A percentile compares a stretch with the other conserved stretches of the same genome.
These are phyloP conservation scores for Caligus rogercresseyi DNA, from an alignment of 1,140 invertebrate species.

Conservation along the genomic window DNA sequence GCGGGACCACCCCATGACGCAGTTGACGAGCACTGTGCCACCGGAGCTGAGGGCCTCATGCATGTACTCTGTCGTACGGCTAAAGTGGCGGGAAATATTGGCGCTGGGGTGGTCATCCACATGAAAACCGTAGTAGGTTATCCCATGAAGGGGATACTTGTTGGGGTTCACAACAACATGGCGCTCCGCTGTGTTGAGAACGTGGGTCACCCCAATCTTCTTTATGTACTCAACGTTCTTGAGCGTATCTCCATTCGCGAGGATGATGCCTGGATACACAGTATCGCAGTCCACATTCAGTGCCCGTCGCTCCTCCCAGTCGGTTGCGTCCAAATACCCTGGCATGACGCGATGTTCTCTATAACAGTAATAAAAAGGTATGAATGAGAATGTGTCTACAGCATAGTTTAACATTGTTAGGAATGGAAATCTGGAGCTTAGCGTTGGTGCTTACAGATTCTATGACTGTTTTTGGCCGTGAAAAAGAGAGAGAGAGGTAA, in stretches of 20 bases:
- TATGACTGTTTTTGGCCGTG: no score
- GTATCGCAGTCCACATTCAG: conserved; percentile 17
- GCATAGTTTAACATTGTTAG: no score
- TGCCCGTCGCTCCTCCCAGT: conserved; percentile 12
- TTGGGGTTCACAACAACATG: conserved; percentile 15
- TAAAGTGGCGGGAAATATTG: conserved; percentile 17
- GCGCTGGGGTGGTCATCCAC: conserved; percentile 14
- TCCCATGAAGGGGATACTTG: conserved; percentile 14
- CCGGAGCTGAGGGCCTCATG: conserved; percentile 3
- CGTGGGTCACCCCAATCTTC: conserved; percentile 15
- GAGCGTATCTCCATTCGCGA: conserved; percentile 16
- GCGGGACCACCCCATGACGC: conserved; percentile 19
- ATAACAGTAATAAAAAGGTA: not conserved
- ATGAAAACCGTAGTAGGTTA: conserved; percentile 19
- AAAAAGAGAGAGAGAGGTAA: no score
- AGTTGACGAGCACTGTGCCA: conserved; percentile 15
- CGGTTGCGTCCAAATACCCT: conserved; percentile 2
- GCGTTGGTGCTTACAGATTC: no score
- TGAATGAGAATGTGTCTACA: no score
- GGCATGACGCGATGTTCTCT: conserved; percentile 14
- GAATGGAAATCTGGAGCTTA: no score
- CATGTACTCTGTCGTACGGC: conserved; percentile 14
- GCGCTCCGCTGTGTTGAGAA: conserved; percentile 17
- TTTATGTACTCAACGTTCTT: conserved; percentile 17
- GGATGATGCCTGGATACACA: conserved; percentile 15